Base-by-base conservation (phyloP, 2,113 vertebrate species). In the Hippocampus zosterae region DNA sequence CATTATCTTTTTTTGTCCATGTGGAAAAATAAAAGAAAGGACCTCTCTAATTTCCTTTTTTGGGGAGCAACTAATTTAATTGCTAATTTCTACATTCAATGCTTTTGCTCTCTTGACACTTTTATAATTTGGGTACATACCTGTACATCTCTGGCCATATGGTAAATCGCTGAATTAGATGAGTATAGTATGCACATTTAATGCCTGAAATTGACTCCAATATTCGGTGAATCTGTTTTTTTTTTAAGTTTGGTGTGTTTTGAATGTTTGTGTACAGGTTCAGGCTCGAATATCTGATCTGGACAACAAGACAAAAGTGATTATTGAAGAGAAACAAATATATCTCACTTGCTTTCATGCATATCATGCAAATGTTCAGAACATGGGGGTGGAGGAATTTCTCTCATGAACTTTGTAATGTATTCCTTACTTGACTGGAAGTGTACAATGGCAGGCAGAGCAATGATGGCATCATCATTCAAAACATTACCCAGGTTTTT, bases 401-500 rank as follows among this genome's bases (percentile, higher is more conserved):
- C 69, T 81, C 68, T 76, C 71, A 79, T 79, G 81, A 86, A 78
- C 81, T 37, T 37, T 84, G 78, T 77, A 13, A 11, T 50, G 77
- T 72, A 81, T 86, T 74, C 64, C 71, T 82, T 80, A 65, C 68
- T 68, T 73, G 81, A 85, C 77, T 85, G 72, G 75, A 59, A 73
- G 75, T 73, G 73, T 72, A 74, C 76, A 72, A 73, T 75, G 82
- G 85, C 83, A 88, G 64, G 62, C 71, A 73, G 69, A 76, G 73
- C 74, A 81, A 80, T 79, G 80, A 84, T 83, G 84, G 81, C 81
- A 84, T 81, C 80, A 88, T 77, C 79, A 80, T 82, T 86, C 81
- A 82, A 81, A 85, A 80, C 78, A 83, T 80, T 77, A 69, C 72
- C 72, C 71, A 68, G 56, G 75, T 81, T 79, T 75, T 70, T 69